Conservation (phyloP, 2,888 invertebrate species). For the Tachina lurida region DNA sequence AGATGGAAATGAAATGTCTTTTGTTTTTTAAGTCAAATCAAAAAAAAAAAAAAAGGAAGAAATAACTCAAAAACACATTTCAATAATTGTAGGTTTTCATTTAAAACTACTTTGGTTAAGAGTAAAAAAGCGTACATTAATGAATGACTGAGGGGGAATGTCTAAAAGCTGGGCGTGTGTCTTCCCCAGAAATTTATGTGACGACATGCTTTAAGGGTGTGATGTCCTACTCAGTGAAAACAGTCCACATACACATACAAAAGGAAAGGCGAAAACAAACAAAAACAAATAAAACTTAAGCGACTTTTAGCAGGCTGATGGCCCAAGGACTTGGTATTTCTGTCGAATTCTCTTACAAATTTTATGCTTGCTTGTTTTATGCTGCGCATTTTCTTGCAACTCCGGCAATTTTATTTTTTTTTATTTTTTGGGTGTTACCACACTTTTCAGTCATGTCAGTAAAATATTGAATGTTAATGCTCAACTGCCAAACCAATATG, state of each 20-base stretch:
- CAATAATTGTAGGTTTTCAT: slow-evolving; percentile 79
- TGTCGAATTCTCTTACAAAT: slow-evolving; percentile 53
- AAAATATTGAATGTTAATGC: slow-evolving; percentile 72
- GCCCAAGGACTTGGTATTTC: slow-evolving; percentile 57
- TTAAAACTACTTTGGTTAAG: slow-evolving; percentile 55
- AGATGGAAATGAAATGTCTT: slow-evolving; percentile 36
- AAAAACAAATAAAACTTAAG: not conserved
- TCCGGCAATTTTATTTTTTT: not conserved
- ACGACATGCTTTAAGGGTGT: slow-evolving; percentile 75
- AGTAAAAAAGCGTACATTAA: slow-evolving; percentile 16
- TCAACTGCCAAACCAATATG: slow-evolving; percentile 38
- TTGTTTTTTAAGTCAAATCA: slow-evolving; percentile 46
- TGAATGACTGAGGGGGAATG: slow-evolving; percentile 50
- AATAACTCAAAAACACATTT: slow-evolving; percentile 76
- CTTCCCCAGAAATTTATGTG: slow-evolving; percentile 74
- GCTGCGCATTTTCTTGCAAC: not conserved
- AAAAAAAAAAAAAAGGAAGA: slow-evolving; percentile 7
- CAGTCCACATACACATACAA: too few relatives aligned
- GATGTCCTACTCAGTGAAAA: slow-evolving; percentile 70
- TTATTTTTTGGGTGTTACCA: slow-evolving; percentile 66
- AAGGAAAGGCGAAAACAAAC: not conserved
- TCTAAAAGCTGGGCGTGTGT: slow-evolving; percentile 69
- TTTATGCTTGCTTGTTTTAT: not conserved
- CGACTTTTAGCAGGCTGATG: slow-evolving; percentile 32
- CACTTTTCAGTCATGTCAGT: slow-evolving; percentile 73